Percentiles rank a stretch among this genome's conserved stretches.
These are phyloP conservation scores for Rynchops niger DNA, from an alignment of 2,113 vertebrate species.

Conservation along the genomic window DNA sequence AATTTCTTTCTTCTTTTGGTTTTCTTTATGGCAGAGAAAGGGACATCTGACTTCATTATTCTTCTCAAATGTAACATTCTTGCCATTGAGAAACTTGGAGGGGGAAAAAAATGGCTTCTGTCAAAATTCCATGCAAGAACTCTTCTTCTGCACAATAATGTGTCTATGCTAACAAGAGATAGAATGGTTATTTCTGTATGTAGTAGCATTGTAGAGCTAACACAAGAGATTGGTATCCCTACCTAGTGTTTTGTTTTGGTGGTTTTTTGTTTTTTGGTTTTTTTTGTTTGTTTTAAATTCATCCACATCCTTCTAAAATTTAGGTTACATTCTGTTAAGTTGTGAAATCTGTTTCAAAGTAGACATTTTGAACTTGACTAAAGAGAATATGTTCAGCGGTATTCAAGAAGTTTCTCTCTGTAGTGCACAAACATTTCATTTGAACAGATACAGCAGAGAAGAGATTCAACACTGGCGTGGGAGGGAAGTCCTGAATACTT, in stretches of 20 bases:
- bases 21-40: background rate
- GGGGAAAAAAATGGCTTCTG: background rate
- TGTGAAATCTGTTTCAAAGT: background rate
- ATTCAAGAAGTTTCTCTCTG: background rate
- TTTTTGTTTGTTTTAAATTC: background rate
- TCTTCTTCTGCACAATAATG: background rate
- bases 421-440: background rate
- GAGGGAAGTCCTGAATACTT: background rate
- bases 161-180: background rate
- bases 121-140: background rate
- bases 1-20: background rate
- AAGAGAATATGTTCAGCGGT: background rate
- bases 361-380: background rate
- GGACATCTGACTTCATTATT: background rate
- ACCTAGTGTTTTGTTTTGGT: no score
- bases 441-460: background rate
- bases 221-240: background rate
- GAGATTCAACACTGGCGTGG: fast-evolving
- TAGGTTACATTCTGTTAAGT: background rate
- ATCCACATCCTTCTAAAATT: background rate
- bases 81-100: background rate
- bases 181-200: background rate
- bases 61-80: background rate
- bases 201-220: background rate
- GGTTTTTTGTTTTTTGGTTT: background rate